Evolutionary conservation across 2,797 vertebrate species (phyloP).

Genomic region (Trachurus trachurus): DNA sequence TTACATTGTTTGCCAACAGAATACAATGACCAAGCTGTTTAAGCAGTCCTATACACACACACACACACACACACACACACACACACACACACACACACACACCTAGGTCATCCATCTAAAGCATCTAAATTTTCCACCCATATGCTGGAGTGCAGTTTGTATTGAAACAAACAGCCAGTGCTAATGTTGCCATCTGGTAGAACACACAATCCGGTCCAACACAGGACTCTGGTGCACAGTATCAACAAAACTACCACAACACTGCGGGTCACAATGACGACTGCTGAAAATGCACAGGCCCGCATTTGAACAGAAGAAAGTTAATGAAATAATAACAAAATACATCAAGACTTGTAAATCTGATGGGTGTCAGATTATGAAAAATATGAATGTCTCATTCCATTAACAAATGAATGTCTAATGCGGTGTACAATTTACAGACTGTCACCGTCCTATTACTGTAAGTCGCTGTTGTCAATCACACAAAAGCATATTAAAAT

Average conservation of each 20-base stretch:
- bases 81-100: slow-evolving; percentile 14
- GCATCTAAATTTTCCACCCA: slow-evolving; percentile 13
- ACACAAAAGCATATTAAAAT: not conserved
- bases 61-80: slow-evolving; percentile 5
- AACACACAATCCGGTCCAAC: slow-evolving; percentile 24
- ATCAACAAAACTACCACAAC: slow-evolving; percentile 3
- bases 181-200: slow-evolving; percentile 49
- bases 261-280: not conserved
- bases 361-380: slow-evolving; percentile 4
- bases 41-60: slow-evolving; percentile 13
- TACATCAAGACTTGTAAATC: not conserved
- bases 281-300: not conserved
- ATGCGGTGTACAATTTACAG: not conserved
- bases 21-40: slow-evolving; percentile 4
- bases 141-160: slow-evolving; percentile 43
- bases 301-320: not conserved
- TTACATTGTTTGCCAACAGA: not conserved
- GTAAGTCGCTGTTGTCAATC: not conserved
- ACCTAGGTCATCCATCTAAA: slow-evolving; percentile 40
- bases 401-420: not conserved
- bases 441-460: not conserved
- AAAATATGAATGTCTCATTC: not conserved
- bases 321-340: not conserved
- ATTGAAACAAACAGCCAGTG: slow-evolving; percentile 54
- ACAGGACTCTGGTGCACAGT: not conserved